Evolutionary conservation across 2,888 invertebrate genomes (phyloP), one percentile per base, ranked within the genome.

Genomic region (Parochlus steinenii): DNA sequence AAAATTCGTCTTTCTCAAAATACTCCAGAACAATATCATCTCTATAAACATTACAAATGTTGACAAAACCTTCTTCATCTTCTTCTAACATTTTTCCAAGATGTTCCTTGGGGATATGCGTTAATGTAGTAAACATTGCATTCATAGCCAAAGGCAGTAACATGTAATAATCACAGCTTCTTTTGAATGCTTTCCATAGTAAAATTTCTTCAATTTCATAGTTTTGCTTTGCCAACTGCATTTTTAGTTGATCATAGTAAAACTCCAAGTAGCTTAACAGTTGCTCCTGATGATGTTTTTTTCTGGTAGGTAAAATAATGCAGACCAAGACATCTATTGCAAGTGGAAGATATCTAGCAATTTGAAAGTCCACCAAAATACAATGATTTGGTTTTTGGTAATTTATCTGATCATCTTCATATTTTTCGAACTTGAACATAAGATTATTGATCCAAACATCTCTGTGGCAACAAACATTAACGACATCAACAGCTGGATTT

Each of bases 401-500:
- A n/a, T n/a, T n/a, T n/a, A n/a, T n/a, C n/a, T n/a, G n/a, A 6
- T 43, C 41, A 26, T 47, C 46, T n/a, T 33, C 40, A 30, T 49
- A 40, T 1, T 39, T 40, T 11, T 49, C 46, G 17, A 54, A 34
- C 14, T 31, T 42, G 19, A 43, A 40, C 5, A 51, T 43, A 20
- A 58, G 39, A 17, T 52, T 47, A 3, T 49, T 42, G 1, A 33
- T 35, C n/a, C 56, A 45, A 19, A 48, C 50, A 4, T 44, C 39
- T 38, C 47, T 49, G 31, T 47, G 38, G 15, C 61, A 61, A 1
- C 67, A 42, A 1, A 63, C 64, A 43, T 65, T 65, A 6, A 27
- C 26, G 11, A 33, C 27, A 12, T 12, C 3, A 6, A 20, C 12
- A 12, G 15, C 20, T 12, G 5, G 15, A 12, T 18, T 18, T 14